These are phyloP conservation scores for Zelostemma sp. DNA, from an alignment of 1,140 invertebrate genomes.

Conservation along the genomic window DNA sequence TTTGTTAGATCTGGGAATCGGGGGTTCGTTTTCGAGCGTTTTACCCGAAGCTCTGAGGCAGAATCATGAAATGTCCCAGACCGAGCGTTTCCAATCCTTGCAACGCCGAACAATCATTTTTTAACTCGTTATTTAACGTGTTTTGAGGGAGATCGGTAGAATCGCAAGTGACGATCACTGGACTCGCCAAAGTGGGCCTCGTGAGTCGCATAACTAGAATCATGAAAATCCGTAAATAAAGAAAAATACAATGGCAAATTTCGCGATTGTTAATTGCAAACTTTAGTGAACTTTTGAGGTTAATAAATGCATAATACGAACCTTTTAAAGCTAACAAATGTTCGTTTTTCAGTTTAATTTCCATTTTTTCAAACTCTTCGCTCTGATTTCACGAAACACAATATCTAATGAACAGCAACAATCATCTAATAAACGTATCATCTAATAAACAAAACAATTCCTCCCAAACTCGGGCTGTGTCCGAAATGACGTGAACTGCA, in stretches of 20 bases:
- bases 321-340: neutral
- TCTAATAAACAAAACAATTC: too few relatives aligned
- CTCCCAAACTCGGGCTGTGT: too few relatives aligned
- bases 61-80: slow-evolving; percentile 88
- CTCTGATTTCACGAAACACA: neutral
- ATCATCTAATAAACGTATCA: too few relatives aligned
- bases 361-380: neutral
- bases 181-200: slow-evolving; percentile 85
- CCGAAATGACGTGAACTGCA: too few relatives aligned
- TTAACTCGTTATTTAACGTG: slow-evolving; percentile 81
- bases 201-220: slow-evolving; percentile 94
- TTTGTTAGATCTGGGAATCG: neutral
- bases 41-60: slow-evolving; percentile 96
- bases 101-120: slow-evolving; percentile 82
- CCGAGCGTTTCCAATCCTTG: slow-evolving; percentile 85
- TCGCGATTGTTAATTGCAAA: too few relatives aligned
- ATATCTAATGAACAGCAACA: neutral
- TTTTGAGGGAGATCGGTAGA: slow-evolving; percentile 86
- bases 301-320: slow-evolving; percentile 19
- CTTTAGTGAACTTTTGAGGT: too few relatives aligned
- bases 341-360: neutral
- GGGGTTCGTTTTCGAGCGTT: neutral
- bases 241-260: too few relatives aligned
- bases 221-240: too few relatives aligned
- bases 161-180: slow-evolving; percentile 85